Evolutionary conservation across 1,140 invertebrate species (phyloP), one percentile per base, ranked within the genome.

Genomic region (Drosophila arawakana): DNA sequence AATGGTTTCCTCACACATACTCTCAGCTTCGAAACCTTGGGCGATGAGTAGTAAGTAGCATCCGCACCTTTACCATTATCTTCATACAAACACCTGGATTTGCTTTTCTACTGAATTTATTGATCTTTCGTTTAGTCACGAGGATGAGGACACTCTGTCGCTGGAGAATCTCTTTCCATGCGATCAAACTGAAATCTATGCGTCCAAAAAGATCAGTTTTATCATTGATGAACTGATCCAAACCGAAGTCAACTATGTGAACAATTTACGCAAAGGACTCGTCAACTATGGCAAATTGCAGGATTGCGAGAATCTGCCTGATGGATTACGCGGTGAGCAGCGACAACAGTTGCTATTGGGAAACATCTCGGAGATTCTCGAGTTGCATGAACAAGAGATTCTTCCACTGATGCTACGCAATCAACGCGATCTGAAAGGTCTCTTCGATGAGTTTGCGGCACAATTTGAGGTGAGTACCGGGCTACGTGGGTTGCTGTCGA

Each of bases 11-110:
- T 74, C 50, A 81, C 81, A 59, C 78, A 91, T 60, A 90, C 83
- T 21, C 68, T 91, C 77, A 83, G 81, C 37, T 84, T 88, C 9
- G 90, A 91, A 43, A 89, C 83, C 18, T 61, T 91, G 59, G 73
- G 86, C 60, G 90, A 91, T 80, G 90, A 91, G 91, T 91, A 91
- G 90, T 91, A 91, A 91, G 90, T 91, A 84, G 37, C 35, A 30
- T 30, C 30, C 4, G 9, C 7, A n/a, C 21, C 7, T 21, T 15
- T 30, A 30, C 9, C 25, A 5, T 25, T 7, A 39, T 41, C 18
- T 13, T 35, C 6, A 10, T 11, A 25, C 7, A 4, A 9, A 1
- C 59, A 55, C 50, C 15, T n/a, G 7, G 10, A 7, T 6, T 34
- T 50, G 34, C 11, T 49, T 13, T n/a, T 57, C 10, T 73, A 41